phyloP scores from a whole-genome alignment of 1,140 invertebrate species.

The Aethina tumida region DNA sequence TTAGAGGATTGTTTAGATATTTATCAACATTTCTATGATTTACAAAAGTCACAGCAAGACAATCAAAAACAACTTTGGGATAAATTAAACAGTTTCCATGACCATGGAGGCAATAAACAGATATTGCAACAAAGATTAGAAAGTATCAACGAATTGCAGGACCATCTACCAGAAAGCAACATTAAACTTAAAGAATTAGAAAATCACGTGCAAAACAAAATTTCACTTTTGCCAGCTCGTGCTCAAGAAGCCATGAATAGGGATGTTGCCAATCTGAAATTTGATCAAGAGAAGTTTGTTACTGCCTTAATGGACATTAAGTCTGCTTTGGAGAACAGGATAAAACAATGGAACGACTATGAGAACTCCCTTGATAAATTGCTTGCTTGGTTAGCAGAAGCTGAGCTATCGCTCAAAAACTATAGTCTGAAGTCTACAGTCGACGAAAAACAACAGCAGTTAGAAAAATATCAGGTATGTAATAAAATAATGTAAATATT shows the following conservation, averaged over 20 bases:
- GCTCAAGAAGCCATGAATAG: constrained; percentile 72
- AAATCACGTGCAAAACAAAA: constrained; percentile 56
- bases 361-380: constrained; percentile 77
- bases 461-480: constrained; percentile 80
- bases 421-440: constrained; percentile 74
- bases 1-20: constrained; percentile 66
- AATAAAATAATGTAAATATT: constrained; percentile 8
- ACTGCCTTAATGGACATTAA: constrained; percentile 63
- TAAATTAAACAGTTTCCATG: constrained; percentile 61
- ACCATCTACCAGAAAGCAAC: constrained; percentile 62
- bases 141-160: constrained; percentile 68
- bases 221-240: constrained; percentile 55
- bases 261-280: constrained; percentile 62
- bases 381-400: constrained; percentile 73
- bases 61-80: constrained; percentile 85
- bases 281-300: constrained; percentile 75
- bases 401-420: constrained; percentile 79
- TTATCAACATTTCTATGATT: constrained; percentile 73
- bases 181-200: constrained; percentile 59
- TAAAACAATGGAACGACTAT: constrained; percentile 86
- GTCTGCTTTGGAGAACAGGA: constrained; percentile 68
- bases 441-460: constrained; percentile 84
- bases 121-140: constrained; percentile 59
- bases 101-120: constrained; percentile 72
- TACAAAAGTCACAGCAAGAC: constrained; percentile 75